A percentile compares a stretch with the other conserved stretches of the same genome.
These are phyloP conservation scores for Alligator sinensis DNA, from an alignment of 2,113 vertebrate genomes.

Conservation along the genomic window DNA sequence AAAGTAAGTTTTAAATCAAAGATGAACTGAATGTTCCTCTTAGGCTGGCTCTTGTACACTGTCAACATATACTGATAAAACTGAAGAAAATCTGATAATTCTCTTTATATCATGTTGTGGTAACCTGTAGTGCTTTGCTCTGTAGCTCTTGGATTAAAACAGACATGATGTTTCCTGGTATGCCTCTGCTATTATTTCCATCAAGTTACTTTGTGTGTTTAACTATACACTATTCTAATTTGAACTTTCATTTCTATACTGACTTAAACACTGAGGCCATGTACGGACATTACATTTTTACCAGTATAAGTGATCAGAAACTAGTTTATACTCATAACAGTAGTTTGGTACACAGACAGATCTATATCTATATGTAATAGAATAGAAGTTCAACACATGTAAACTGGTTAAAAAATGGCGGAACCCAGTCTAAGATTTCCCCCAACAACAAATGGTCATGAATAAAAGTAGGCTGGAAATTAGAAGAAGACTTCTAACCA, in stretches of 20 bases:
- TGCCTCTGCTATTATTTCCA: not conserved
- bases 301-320: no score
- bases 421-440: no score
- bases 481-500: conserved; percentile 9
- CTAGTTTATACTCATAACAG: no score
- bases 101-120: not conserved
- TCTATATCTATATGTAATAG: no score
- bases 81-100: not conserved
- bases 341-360: no score
- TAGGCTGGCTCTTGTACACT: not conserved
- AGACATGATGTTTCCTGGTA: not conserved
- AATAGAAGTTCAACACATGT: no score
- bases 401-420: no score
- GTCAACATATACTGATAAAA: not conserved
- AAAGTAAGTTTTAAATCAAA: not conserved
- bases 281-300: no score
- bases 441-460: no score
- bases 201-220: not conserved
- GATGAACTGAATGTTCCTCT: not conserved
- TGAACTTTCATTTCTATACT: not conserved
- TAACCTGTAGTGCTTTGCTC: not conserved
- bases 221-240: not conserved
- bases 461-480: not conserved
- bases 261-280: not conserved
- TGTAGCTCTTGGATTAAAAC: not conserved